Conservation (phyloP, 2,113 vertebrate genomes). For the Eulemur macaco region DNA sequence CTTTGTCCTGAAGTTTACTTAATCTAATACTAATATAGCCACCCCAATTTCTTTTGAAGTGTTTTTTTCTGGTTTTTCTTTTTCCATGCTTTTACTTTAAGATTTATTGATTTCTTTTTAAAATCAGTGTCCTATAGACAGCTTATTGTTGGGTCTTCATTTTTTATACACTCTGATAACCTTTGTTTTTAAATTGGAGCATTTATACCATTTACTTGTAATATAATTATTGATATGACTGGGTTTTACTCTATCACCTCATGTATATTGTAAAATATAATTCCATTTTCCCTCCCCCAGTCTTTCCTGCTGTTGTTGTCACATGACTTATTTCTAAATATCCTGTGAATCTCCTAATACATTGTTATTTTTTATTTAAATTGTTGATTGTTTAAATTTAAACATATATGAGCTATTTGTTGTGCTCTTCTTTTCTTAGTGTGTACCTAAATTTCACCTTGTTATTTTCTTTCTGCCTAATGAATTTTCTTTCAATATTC, state of each 20-base stretch:
- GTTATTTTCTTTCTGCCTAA: neutral
- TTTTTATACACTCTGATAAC: neutral
- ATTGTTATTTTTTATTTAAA: neutral
- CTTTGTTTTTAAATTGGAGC: neutral
- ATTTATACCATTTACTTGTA: neutral
- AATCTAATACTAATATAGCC: neutral
- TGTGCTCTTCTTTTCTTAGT: neutral
- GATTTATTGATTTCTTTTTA: neutral
- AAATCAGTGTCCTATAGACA: neutral
- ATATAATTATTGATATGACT: neutral
- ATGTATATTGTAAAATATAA: neutral
- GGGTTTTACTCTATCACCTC: neutral
- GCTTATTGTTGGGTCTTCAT: neutral
- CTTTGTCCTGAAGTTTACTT: neutral
- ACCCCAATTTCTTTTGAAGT: too few relatives aligned
- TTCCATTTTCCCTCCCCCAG: neutral
- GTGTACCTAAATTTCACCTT: neutral
- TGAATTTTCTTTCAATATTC: neutral
- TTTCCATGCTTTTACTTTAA: neutral
- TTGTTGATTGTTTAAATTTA: neutral
- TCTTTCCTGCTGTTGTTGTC: neutral
- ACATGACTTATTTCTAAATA: neutral
- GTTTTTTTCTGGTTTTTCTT: neutral
- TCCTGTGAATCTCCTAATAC: neutral
- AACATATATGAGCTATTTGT: neutral